A percentile compares a stretch with the other conserved stretches of the same genome.
These are phyloP conservation scores for Melanotus villosus DNA, from an alignment of 2,888 invertebrate genomes.

Conservation along the genomic window DNA sequence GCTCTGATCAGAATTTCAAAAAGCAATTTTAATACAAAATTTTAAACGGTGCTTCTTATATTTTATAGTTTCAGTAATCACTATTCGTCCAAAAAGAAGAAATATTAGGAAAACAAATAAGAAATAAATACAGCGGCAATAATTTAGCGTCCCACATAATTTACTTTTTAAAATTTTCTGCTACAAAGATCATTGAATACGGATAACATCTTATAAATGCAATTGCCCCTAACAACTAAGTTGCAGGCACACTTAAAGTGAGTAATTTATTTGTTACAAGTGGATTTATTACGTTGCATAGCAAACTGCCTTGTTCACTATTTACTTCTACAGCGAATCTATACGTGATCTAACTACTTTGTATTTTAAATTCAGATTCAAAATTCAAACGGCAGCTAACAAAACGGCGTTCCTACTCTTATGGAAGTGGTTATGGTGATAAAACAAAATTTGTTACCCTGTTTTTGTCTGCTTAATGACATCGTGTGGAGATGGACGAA, in stretches of 20 bases:
- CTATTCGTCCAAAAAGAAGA: too few relatives aligned
- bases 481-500: too few relatives aligned
- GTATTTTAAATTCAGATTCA: conserved; percentile 36
- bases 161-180: not conserved
- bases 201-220: conserved; percentile 30
- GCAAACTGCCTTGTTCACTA: conserved; percentile 41
- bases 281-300: conserved; percentile 43
- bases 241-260: conserved; percentile 45
- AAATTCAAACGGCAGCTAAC: conserved; percentile 32
- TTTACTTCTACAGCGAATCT: conserved; percentile 41
- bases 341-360: conserved; percentile 28
- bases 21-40: too few relatives aligned
- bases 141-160: not conserved
- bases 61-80: too few relatives aligned
- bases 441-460: not conserved
- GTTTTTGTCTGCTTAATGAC: not conserved
- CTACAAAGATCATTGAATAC: conserved; percentile 2
- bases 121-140: too few relatives aligned
- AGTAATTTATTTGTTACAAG: conserved; percentile 46
- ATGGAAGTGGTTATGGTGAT: not conserved
- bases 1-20: too few relatives aligned
- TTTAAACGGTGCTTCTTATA: too few relatives aligned
- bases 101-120: too few relatives aligned
- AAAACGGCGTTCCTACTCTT: conserved; percentile 14
- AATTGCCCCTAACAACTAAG: conserved; percentile 45